Conservation (phyloP, 2,797 vertebrate species). For the Epinephelus coioides region DNA sequence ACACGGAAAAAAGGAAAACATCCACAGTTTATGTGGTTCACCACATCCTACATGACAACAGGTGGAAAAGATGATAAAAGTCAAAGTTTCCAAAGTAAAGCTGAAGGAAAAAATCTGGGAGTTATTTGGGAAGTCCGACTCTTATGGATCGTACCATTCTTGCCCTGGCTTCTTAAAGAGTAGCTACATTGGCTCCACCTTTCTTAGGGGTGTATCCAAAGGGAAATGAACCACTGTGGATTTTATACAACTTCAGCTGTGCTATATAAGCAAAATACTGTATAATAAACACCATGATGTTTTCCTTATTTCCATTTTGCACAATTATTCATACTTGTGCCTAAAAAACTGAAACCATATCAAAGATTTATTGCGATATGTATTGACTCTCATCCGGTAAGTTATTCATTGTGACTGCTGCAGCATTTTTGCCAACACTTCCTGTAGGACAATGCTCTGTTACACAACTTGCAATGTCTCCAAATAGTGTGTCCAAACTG, state of each 20-base stretch:
- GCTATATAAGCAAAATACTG: background rate
- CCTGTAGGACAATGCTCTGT: conserved; percentile 9
- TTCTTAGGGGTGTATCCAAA: conserved; percentile 22
- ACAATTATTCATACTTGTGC: background rate
- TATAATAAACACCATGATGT: background rate
- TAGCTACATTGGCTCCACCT: conserved; percentile 16
- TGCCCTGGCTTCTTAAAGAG: conserved; percentile 26
- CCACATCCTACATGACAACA: conserved; percentile 11
- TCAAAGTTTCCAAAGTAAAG: background rate
- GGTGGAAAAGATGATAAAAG: background rate
- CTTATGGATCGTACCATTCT: conserved; percentile 13
- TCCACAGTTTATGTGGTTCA: conserved; percentile 55
- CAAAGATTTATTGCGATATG: background rate
- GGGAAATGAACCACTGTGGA: background rate
- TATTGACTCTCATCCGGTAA: background rate
- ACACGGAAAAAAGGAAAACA: accelerated
- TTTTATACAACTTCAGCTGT: background rate
- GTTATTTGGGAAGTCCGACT: conserved; percentile 15
- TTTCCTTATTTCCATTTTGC: background rate
- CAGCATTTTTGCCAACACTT: conserved; percentile 28
- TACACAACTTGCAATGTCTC: background rate
- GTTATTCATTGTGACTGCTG: conserved; percentile 13
- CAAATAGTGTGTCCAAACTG: conserved; percentile 10
- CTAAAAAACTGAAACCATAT: conserved; percentile 13
- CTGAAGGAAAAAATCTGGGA: background rate